These are phyloP conservation scores for Drosophila paramelanica DNA, from an alignment of 2,888 invertebrate species.

Conservation along the genomic window DNA sequence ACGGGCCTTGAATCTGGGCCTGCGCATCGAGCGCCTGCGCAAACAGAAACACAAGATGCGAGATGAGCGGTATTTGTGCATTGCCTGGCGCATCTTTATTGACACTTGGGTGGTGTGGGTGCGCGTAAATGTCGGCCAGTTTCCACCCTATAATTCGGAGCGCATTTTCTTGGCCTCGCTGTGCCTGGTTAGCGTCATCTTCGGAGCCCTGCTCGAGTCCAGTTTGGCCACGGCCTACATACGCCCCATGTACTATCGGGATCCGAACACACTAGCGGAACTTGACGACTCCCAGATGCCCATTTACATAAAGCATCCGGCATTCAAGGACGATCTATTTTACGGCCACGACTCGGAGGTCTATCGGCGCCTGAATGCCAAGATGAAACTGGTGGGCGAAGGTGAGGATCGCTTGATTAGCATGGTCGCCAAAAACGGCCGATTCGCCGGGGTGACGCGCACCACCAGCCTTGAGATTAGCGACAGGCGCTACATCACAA, in stretches of 20 bases:
- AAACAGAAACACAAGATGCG: background rate
- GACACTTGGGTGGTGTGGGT: constrained; percentile 84
- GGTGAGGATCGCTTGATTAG: constrained; percentile 74
- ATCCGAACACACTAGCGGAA: constrained; percentile 83
- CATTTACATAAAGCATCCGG: constrained; percentile 83
- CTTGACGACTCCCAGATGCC: constrained; percentile 78
- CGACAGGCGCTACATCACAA: constrained; percentile 78
- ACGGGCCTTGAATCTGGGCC: constrained; percentile 63
- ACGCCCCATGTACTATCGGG: constrained; percentile 83
- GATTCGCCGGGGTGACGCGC: constrained; percentile 81
- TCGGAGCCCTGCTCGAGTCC: constrained; percentile 85
- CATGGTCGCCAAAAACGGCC: constrained; percentile 67
- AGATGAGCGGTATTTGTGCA: constrained; percentile 16
- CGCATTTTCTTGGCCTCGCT: constrained; percentile 83
- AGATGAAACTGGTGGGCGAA: constrained; percentile 74
- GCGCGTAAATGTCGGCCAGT: constrained; percentile 78
- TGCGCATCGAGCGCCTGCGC: constrained; percentile 48
- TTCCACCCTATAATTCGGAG: constrained; percentile 83
- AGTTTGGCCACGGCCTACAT: constrained; percentile 84
- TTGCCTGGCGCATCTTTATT: constrained; percentile 71
- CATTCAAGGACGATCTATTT: constrained; percentile 84
- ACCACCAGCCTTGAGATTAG: constrained; percentile 75
- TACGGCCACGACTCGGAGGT: constrained; percentile 78
- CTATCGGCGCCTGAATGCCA: constrained; percentile 76
- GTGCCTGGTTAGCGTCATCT: constrained; percentile 84